A percentile compares a stretch with the other conserved stretches of the same genome.
Conservation (phyloP, 2,888 invertebrate genomes). For the Chorisops tibialis region DNA sequence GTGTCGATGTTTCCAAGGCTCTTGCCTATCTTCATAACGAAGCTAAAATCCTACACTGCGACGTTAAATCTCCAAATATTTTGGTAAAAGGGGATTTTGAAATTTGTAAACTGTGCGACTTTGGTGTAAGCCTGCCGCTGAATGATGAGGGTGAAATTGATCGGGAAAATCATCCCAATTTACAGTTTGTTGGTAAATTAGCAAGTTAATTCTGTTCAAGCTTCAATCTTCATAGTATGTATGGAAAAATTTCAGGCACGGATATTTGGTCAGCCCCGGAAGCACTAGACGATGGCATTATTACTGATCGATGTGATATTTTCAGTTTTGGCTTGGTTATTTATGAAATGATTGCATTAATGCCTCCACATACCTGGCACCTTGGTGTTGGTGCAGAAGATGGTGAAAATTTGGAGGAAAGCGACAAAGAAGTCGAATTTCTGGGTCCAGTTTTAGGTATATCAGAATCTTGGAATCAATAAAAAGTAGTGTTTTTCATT, state of each 20-base stretch:
- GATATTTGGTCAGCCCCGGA: slow-evolving; percentile 79
- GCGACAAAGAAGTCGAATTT: neutral
- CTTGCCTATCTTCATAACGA: slow-evolving; percentile 74
- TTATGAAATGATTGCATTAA: slow-evolving; percentile 77
- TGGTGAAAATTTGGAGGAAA: slow-evolving; percentile 38
- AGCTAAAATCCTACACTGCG: slow-evolving; percentile 72
- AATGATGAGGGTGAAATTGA: slow-evolving; percentile 63
- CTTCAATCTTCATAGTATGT: slow-evolving; percentile 1
- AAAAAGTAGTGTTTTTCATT: neutral
- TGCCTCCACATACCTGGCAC: slow-evolving; percentile 61
- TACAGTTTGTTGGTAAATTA: slow-evolving; percentile 59
- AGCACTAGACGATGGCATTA: slow-evolving; percentile 60
- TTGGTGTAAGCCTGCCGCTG: slow-evolving; percentile 74
- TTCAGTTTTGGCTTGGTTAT: slow-evolving; percentile 75
- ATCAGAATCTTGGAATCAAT: neutral
- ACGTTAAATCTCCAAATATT: slow-evolving; percentile 80
- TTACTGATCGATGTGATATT: slow-evolving; percentile 72
- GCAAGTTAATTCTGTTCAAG: neutral
- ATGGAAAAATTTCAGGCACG: slow-evolving; percentile 66
- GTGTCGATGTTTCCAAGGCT: slow-evolving; percentile 65
- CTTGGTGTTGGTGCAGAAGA: slow-evolving; percentile 38
- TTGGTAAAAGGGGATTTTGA: slow-evolving; percentile 73
- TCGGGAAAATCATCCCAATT: slow-evolving; percentile 54
- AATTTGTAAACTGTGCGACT: slow-evolving; percentile 77
- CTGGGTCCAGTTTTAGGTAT: slow-evolving; percentile 7